Percentiles rank a stretch among this genome's conserved stretches.
phyloP scores from a whole-genome alignment of 1,140 invertebrate species.

The Temnothorax curvispinosus region DNA sequence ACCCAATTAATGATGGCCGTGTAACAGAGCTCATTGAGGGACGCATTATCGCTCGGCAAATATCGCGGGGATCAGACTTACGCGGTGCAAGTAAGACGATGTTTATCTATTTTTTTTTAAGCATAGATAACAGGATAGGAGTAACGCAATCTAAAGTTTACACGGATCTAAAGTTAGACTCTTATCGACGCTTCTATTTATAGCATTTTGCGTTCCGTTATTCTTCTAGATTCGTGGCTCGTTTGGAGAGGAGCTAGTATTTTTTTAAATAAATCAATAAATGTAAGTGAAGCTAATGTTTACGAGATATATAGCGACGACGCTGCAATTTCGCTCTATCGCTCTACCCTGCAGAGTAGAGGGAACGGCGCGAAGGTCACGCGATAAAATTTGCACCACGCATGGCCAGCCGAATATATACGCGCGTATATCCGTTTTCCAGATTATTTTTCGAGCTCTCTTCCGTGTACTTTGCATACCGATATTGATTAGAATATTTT shows the following conservation, averaged over 20 bases:
- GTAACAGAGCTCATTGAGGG: too few relatives aligned
- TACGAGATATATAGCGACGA: not conserved
- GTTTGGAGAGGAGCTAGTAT: not conserved
- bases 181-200: slow-evolving; percentile 3
- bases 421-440: not conserved
- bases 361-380: not conserved
- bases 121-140: not conserved
- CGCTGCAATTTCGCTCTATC: not conserved
- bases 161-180: not conserved
- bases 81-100: not conserved
- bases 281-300: not conserved
- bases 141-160: not conserved
- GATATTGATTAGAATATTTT: slow-evolving; percentile 7
- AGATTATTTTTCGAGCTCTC: slow-evolving; percentile 1
- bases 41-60: not conserved
- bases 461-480: not conserved
- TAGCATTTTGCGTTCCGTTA: not conserved
- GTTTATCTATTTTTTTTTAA: not conserved
- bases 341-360: not conserved
- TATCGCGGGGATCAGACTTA: not conserved
- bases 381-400: slow-evolving; percentile 8
- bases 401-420: not conserved
- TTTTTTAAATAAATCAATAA: slow-evolving; percentile 2
- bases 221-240: not conserved
- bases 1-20: too few relatives aligned